phyloP scores from a whole-genome alignment of 2,888 invertebrate genomes.

The Eristalis arbustorum region DNA sequence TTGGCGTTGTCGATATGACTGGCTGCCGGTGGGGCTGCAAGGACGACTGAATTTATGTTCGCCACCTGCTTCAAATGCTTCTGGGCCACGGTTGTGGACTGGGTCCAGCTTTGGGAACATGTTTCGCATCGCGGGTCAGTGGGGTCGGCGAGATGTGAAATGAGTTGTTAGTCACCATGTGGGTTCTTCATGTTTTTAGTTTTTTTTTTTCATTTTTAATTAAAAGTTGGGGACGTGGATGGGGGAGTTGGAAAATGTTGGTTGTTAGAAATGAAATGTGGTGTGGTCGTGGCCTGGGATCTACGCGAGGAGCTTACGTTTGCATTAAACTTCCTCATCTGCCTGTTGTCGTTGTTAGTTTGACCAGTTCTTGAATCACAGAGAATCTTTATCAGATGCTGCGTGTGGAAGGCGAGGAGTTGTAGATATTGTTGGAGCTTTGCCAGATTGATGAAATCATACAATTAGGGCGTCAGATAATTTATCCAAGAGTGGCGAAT shows the following conservation, averaged over 20 bases:
- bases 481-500: no score
- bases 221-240: not conserved
- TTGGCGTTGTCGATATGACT: not conserved
- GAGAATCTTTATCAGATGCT: no score
- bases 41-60: conserved; percentile 46
- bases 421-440: no score
- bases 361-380: no score
- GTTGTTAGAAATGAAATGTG: conserved; percentile 22
- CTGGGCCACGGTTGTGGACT: not conserved
- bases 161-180: conserved; percentile 11
- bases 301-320: no score
- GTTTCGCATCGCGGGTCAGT: not conserved
- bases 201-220: conserved; percentile 23
- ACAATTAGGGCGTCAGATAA: no score
- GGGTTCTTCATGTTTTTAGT: not conserved
- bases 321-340: no score
- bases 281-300: conserved; percentile 16
- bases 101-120: conserved; percentile 19
- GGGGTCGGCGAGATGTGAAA: not conserved
- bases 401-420: no score
- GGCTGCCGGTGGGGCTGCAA: no score
- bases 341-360: no score
- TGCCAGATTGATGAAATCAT: no score
- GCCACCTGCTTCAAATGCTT: conserved; percentile 59
- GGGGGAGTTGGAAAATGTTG: not conserved